Base-by-base conservation (phyloP, 2,888 invertebrate species). In the Plemyria rubiginata region DNA sequence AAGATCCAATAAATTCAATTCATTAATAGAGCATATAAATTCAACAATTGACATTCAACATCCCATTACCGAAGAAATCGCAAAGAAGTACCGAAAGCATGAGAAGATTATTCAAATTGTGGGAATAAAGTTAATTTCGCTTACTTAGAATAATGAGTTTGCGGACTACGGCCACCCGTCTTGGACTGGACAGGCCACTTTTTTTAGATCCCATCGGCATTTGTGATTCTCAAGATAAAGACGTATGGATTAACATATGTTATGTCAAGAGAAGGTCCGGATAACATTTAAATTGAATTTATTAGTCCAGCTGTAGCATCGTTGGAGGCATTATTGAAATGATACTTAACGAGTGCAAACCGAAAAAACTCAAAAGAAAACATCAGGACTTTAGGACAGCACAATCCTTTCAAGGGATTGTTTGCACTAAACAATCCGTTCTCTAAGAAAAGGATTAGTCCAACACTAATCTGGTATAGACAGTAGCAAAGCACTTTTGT, bases 241-340 rank as follows among this genome's bases (percentile, higher is more conserved):
- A 88, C 82, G 91, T 92, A 91, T 90, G 85, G 77, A 92, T 92
- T 91, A 87, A 92, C 92, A 92, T 92, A 91, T 90, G 91, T 90
- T 90, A 89, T 91, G 87, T 88, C 89, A 90, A 81, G 52, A 68
- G 86, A 87, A 84, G 86, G 90, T 85, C 89, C 85, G 81, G 84
- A 79, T 75, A 78, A 87, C 85, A 85, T 92, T 91, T 92, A 91
- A 92, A 92, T 92, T 90, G 91, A 87, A 92, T 91, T 92, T 92
- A 91, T 91, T 90, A 90, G 90, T 85, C 82, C 83, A 80, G 81
- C 80, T 82, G 79, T 77, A 61, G 76, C 90, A 74, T 82, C 85
- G 89, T 88, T 82, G 90, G 90, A 80, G 89, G 87, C 82, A 81
- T 78, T 73, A 70, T 79, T 75, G 69, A 77, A 74, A 75, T 72